Conservation (phyloP, 2,113 vertebrate species). For the Rhagologus leucostigma region DNA sequence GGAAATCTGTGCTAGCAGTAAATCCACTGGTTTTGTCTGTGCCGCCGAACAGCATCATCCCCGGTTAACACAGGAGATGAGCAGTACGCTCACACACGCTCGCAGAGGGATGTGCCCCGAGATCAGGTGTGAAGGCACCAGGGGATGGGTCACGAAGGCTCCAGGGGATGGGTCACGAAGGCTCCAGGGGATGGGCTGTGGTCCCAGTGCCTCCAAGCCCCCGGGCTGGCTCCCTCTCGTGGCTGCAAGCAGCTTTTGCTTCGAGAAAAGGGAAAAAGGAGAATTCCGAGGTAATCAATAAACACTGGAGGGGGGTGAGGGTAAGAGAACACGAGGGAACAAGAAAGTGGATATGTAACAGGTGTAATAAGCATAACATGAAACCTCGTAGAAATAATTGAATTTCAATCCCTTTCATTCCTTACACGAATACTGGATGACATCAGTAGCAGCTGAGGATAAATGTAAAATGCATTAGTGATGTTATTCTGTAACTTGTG, state of each 20-base stretch:
- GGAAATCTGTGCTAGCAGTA: neutral
- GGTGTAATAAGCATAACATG: neutral
- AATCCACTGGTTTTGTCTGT: neutral
- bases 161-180: neutral
- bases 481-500: neutral
- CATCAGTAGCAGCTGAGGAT: neutral
- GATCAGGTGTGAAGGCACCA: accelerated
- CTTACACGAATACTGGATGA: neutral
- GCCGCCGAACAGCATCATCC: neutral
- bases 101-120: neutral
- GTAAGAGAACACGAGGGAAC: neutral
- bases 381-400: neutral
- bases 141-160: neutral
- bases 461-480: neutral
- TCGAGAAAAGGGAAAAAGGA: neutral
- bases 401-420: neutral
- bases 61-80: neutral
- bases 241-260: neutral
- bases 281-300: neutral
- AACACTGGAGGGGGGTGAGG: neutral
- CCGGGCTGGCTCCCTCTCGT: conserved; percentile 31
- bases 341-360: neutral
- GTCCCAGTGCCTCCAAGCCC: neutral
- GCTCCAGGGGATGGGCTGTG: neutral
- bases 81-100: too few relatives aligned